Conservation (phyloP, 2,888 invertebrate species). For the Xestia sexstrigata region DNA sequence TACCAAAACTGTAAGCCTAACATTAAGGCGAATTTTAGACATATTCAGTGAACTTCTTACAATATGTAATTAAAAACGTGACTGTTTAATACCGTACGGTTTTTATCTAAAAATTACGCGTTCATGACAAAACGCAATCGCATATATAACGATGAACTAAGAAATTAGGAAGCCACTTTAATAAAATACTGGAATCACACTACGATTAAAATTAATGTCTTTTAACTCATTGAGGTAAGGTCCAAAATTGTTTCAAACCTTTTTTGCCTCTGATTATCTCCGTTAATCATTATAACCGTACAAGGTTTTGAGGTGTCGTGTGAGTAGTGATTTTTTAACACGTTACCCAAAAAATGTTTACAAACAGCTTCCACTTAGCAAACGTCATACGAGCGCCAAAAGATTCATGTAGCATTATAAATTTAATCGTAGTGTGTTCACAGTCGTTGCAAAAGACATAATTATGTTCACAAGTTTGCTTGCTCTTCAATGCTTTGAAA, state of each 20-base stretch:
- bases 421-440: constrained; percentile 38
- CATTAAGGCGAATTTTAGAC: constrained; percentile 77
- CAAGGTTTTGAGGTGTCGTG: neutral
- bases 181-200: constrained; percentile 38
- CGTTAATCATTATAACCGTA: neutral
- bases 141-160: constrained; percentile 57
- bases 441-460: constrained; percentile 30
- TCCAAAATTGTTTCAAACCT: neutral
- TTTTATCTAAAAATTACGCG: constrained; percentile 63
- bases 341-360: neutral
- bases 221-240: neutral
- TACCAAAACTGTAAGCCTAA: constrained; percentile 77
- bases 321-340: no score
- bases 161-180: constrained; percentile 44
- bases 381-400: neutral
- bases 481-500: neutral
- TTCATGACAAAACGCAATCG: constrained; percentile 58
- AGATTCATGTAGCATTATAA: neutral
- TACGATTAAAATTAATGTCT: constrained; percentile 30
- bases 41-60: constrained; percentile 66
- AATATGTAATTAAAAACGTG: constrained; percentile 56
- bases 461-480: neutral
- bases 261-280: neutral
- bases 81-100: constrained; percentile 64
- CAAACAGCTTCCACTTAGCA: neutral